Conservation (phyloP, 2,888 invertebrate genomes). For the Eristalinus aeneus region DNA sequence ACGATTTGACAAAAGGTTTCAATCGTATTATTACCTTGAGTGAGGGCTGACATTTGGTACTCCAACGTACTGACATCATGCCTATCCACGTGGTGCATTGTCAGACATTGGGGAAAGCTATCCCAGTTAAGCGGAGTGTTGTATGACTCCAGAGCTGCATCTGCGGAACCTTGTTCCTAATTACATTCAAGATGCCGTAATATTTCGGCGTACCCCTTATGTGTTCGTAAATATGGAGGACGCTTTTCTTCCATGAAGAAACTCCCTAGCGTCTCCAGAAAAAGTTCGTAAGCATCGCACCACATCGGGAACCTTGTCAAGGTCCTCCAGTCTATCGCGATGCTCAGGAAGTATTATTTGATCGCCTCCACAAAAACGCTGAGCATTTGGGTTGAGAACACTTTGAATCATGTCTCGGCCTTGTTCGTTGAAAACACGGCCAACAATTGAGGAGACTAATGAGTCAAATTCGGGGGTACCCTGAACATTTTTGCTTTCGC, state of each 20-base stretch:
- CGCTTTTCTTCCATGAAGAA: conserved; percentile 21
- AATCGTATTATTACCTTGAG: not conserved
- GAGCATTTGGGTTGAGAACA: not conserved
- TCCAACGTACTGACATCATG: conserved; percentile 8
- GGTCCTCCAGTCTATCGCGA: not conserved
- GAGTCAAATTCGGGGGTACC: not conserved
- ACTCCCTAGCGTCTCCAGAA: not conserved
- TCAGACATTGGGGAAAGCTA: conserved; percentile 13
- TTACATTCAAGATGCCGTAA: conserved; percentile 12
- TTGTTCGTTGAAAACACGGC: not conserved
- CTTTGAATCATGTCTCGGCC: not conserved
- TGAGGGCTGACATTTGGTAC: conserved; percentile 19
- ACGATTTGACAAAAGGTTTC: not conserved
- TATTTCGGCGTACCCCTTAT: conserved; percentile 4
- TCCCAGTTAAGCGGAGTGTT: not conserved
- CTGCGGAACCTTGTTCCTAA: conserved; percentile 11
- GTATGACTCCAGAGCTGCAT: not conserved
- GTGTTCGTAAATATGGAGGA: conserved; percentile 34
- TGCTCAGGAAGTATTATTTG: not conserved
- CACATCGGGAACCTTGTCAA: conserved; percentile 30
- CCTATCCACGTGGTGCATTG: conserved; percentile 8
- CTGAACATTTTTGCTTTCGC: not conserved
- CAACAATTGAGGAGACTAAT: conserved; percentile 2
- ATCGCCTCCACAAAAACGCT: not conserved
- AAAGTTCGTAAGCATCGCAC: conserved; percentile 1